Conservation (phyloP, 2,888 invertebrate species). For the Hybos culiciformis region DNA sequence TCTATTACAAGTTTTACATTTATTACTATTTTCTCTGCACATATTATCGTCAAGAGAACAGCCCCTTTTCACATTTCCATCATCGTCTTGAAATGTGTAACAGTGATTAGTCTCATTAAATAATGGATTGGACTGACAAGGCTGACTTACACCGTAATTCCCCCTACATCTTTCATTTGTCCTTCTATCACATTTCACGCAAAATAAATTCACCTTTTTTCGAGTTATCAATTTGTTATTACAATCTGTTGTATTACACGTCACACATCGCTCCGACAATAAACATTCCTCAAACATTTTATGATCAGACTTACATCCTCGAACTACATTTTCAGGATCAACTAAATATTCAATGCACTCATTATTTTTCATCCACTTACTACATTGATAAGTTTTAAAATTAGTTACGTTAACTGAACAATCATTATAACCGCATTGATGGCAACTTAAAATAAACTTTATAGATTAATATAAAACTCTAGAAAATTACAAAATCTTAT, state of each 20-base stretch:
- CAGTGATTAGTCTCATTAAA: conserved; percentile 2
- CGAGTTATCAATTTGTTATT: background rate
- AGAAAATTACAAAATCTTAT: too few relatives aligned
- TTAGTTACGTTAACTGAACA: conserved; percentile 8
- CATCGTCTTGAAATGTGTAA: background rate
- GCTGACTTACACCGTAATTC: background rate
- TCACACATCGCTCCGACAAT: background rate
- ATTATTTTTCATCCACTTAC: conserved; percentile 1
- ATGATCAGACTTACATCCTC: conserved; percentile 25
- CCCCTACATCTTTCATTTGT: conserved; percentile 2
- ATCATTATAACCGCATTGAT: conserved; percentile 20
- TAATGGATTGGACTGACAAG: background rate
- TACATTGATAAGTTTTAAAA: background rate
- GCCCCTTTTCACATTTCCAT: conserved; percentile 2
- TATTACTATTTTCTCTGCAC: background rate
- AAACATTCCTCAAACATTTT: background rate
- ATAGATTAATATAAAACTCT: too few relatives aligned
- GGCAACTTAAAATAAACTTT: conserved; percentile 24
- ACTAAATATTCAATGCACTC: conserved; percentile 22
- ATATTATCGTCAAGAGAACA: conserved; percentile 4
- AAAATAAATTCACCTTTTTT: background rate
- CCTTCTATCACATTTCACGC: conserved; percentile 8
- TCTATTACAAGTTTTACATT: background rate
- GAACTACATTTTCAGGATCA: conserved; percentile 17
- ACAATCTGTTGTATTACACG: background rate